A percentile compares a stretch with the other conserved stretches of the same genome.
These are phyloP conservation scores for Drosophila dunni DNA, from an alignment of 1,140 invertebrate genomes.

Conservation along the genomic window DNA sequence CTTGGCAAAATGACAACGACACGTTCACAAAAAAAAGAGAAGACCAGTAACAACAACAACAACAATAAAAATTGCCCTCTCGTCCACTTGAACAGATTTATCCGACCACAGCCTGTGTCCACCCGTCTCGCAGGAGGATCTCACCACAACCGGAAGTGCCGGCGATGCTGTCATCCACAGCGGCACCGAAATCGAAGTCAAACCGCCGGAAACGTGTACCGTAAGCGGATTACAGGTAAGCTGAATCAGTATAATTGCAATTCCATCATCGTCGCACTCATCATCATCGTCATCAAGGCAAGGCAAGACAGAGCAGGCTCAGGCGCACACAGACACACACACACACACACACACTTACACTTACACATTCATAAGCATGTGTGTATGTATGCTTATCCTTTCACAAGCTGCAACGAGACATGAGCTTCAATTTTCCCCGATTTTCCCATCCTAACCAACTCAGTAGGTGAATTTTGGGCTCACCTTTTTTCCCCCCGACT, in stretches of 20 bases:
- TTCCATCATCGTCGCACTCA: slow-evolving; percentile 65
- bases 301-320: slow-evolving; percentile 18
- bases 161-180: slow-evolving; percentile 68
- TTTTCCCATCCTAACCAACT: neutral
- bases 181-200: slow-evolving; percentile 76
- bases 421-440: neutral
- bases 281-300: slow-evolving; percentile 25
- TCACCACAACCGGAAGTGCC: slow-evolving; percentile 64
- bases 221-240: slow-evolving; percentile 86
- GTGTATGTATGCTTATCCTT: slow-evolving; percentile 10
- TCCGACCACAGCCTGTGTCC: slow-evolving; percentile 77
- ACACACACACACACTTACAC: slow-evolving; percentile 10
- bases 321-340: slow-evolving; percentile 14
- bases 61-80: slow-evolving; percentile 44
- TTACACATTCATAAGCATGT: neutral
- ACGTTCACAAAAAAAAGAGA: slow-evolving; percentile 25
- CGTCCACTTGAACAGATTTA: slow-evolving; percentile 70
- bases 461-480: slow-evolving; percentile 6
- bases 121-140: slow-evolving; percentile 68
- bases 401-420: slow-evolving; percentile 27
- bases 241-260: slow-evolving; percentile 72
- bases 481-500: slow-evolving; percentile 41
- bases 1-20: slow-evolving; percentile 43
- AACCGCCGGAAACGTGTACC: slow-evolving; percentile 84
- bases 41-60: too few species aligned